Base-by-base conservation (phyloP, 2,113 vertebrate species). In the Megaceryle maxima region DNA sequence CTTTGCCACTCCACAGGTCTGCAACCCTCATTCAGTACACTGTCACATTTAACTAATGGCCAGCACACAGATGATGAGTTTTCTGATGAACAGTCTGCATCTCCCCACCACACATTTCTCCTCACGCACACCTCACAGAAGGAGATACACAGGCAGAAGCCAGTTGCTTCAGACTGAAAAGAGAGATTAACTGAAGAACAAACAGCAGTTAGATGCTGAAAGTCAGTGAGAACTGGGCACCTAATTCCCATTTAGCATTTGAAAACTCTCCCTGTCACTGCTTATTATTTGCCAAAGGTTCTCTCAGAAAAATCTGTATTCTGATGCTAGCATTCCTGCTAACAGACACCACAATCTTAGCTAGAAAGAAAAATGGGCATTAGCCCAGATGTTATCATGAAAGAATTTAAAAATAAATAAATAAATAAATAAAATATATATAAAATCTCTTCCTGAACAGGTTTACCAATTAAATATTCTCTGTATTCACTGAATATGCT, bases 161-260 rank as follows among this genome's bases (percentile, higher is more conserved):
- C 74, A 92, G 70, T 86, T 77, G 77, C 21, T 90, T 68, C 0
- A 0, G 55, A 87, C 85, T 50, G 79, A 76, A 92, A 80, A 43
- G 29, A 46, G 26, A 91, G 62, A 92, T 92, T 74, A 91, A 59
- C 46, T 81, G 50, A 95, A 66, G 85, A 82, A 92, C 44, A 91
- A 96, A 86, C 0, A 0, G 25, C 57, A 63, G 37, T 53, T 67
- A 80, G 59, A 83, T 28, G 14, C 39, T 83, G 29, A 46, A 81
- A 81, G 85, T 46, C 20, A 0, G 37, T 10, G 33, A 90, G 46
- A 93, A 48, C 55, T 17, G 25, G 51, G 51, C 56, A 90, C 51
- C 67, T 83, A 83, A 68, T 74, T 90, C 60, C 43, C 26, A 50
- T 57, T 64, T 72, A 94, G 60, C 51, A 83, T 39, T 59, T 51